Base-by-base conservation (phyloP, 2,797 vertebrate genomes). In the Gobio occitaniae region DNA sequence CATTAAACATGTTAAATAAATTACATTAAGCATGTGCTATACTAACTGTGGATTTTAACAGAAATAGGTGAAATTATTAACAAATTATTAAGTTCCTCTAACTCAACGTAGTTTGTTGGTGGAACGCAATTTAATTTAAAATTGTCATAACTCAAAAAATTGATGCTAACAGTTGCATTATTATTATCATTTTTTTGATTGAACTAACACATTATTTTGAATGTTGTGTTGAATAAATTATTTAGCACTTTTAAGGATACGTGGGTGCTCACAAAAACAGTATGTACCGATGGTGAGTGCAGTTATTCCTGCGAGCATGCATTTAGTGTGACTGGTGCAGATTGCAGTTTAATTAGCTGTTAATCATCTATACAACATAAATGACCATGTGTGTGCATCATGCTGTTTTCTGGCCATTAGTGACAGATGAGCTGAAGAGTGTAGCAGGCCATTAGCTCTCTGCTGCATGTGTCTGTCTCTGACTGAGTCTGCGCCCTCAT, bases 271-370 rank as follows among this genome's bases (percentile, higher is more conserved):
- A 65, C 5, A 25, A n/a, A 9, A 38, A 63, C 54, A 76, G 38
- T n/a, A 36, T 92, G 93, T 90, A 47, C 61, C 65, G 19, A 52
- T 74, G 78, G 72, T 63, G 88, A 78, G 78, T 68, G 78, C 82
- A 84, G 84, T 89, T 84, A 89, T 87, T 89, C 87, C 81, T 80
- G 78, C 74, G 80, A 71, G 75, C 79, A 87, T 70, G 15, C 84
- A 59, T 78, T 89, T 82, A 87, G 78, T 48, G 9, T 93, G 92
- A 93, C 89, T 89, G 92, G 90, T 94, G 93, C 94, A 95, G 94
- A 94, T 94, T 94, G 94, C 90, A 90, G 88, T 90, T 94, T 96
- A 96, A 96, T 96, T 95, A 95, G 93, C 94, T 95, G 93, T 95
- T 96, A 95, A 96, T 95, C 94, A 95, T 95, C 93, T 93, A 91